These are phyloP conservation scores for Lycodopsis pacificus DNA, from an alignment of 2,797 vertebrate species.

Conservation along the genomic window DNA sequence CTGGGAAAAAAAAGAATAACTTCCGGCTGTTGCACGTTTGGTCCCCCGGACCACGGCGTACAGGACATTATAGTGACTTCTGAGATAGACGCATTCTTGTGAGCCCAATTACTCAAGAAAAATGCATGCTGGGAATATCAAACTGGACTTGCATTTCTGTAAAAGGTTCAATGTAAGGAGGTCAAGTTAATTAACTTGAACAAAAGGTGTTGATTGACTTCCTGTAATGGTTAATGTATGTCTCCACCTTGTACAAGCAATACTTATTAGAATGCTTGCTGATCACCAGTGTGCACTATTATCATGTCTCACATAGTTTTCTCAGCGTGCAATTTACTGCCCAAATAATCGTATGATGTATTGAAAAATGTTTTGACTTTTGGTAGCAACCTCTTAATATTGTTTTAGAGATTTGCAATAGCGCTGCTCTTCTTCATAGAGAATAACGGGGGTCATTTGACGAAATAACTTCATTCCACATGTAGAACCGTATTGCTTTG, in stretches of 20 bases:
- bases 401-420: neutral
- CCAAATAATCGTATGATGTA: neutral
- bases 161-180: neutral
- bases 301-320: neutral
- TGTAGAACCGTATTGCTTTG: too few species aligned
- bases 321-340: neutral
- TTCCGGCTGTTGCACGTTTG: constrained; percentile 27
- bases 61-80: constrained; percentile 11
- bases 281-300: neutral
- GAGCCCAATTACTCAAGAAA: neutral
- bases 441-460: neutral
- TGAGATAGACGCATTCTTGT: constrained; percentile 8
- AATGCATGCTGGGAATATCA: neutral
- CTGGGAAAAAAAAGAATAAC: constrained; percentile 25
- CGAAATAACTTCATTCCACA: neutral
- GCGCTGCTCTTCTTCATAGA: neutral
- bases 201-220: neutral
- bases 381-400: neutral
- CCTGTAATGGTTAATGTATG: neutral
- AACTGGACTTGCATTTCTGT: neutral
- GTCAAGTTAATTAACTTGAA: neutral
- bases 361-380: neutral
- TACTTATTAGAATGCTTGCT: neutral
- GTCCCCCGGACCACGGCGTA: constrained; percentile 19
- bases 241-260: neutral